Evolutionary conservation across 2,888 invertebrate species (phyloP).

Genomic region (Nymphalis polychloros): DNA sequence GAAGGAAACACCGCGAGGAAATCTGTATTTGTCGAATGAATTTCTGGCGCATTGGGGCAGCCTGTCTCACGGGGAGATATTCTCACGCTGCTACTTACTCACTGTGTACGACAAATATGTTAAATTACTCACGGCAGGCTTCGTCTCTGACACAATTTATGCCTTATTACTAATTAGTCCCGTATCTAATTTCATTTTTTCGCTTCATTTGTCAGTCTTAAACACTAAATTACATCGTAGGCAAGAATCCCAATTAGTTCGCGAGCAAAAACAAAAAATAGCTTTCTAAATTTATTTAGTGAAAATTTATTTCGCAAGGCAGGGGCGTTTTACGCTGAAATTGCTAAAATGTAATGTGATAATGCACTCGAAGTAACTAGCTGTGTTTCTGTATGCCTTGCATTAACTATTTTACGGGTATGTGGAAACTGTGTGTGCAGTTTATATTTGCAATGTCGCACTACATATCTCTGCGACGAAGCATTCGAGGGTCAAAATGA

Average conservation of each 20-base stretch:
- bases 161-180: constrained; percentile 9
- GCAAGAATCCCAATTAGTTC: constrained; percentile 8
- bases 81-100: too few species aligned
- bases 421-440: not conserved
- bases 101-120: too few species aligned
- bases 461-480: too few species aligned
- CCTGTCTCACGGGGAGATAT: too few species aligned
- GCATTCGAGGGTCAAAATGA: too few species aligned
- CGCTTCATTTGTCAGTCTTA: constrained; percentile 7
- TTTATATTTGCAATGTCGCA: not conserved
- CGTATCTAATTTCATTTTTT: constrained; percentile 16
- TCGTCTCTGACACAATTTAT: not conserved
- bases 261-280: not conserved
- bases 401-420: not conserved
- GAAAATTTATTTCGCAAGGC: not conserved
- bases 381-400: not conserved
- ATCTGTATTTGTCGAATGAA: too few species aligned
- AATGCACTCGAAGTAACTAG: not conserved
- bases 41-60: too few species aligned
- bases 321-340: not conserved
- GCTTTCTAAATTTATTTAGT: constrained; percentile 2
- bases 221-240: constrained; percentile 2
- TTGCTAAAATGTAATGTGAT: not conserved
- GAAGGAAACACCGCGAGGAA: too few species aligned
- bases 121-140: too few species aligned